Evolutionary conservation across 2,797 vertebrate species (phyloP).

Genomic region (Tragopan temminckii): DNA sequence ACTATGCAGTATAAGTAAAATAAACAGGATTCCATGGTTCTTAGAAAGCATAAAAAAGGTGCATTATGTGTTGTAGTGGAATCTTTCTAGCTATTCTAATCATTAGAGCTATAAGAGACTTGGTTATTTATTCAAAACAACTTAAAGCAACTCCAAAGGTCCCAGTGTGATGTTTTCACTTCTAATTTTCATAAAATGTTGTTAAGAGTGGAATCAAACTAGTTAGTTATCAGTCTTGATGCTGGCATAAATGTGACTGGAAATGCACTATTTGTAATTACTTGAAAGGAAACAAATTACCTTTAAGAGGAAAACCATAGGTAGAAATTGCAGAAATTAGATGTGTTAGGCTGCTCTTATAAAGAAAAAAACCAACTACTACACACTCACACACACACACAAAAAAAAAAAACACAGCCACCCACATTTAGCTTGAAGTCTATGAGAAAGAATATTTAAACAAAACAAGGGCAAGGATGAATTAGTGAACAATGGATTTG

Average conservation of each 20-base stretch:
- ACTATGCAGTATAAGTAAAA: conserved; percentile 7
- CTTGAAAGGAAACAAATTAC: conserved; percentile 86
- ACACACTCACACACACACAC: neutral
- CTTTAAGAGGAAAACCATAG: conserved; percentile 85
- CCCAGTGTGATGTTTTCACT: conserved; percentile 78
- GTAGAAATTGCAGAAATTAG: conserved; percentile 85
- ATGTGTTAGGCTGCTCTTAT: conserved; percentile 74
- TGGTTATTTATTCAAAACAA: conserved; percentile 82
- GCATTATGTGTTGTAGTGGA: neutral
- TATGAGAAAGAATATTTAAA: neutral
- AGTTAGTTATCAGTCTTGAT: conserved; percentile 78
- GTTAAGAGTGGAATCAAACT: conserved; percentile 82
- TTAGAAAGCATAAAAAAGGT: conserved; percentile 21
- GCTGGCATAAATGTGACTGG: conserved; percentile 75
- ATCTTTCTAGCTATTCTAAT: conserved; percentile 63
- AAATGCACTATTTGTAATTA: conserved; percentile 84
- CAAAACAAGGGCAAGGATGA: neutral
- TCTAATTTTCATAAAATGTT: conserved; percentile 82
- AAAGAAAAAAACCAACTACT: conserved; percentile 9
- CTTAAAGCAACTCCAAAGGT: conserved; percentile 76
- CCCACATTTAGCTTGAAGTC: conserved; percentile 8
- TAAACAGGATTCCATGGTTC: conserved; percentile 5
- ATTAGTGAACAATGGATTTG: neutral
- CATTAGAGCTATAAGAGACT: conserved; percentile 68
- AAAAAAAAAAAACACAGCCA: neutral